Evolutionary conservation across 2,113 vertebrate species (phyloP).

Genomic region (Xiphophorus hellerii): DNA sequence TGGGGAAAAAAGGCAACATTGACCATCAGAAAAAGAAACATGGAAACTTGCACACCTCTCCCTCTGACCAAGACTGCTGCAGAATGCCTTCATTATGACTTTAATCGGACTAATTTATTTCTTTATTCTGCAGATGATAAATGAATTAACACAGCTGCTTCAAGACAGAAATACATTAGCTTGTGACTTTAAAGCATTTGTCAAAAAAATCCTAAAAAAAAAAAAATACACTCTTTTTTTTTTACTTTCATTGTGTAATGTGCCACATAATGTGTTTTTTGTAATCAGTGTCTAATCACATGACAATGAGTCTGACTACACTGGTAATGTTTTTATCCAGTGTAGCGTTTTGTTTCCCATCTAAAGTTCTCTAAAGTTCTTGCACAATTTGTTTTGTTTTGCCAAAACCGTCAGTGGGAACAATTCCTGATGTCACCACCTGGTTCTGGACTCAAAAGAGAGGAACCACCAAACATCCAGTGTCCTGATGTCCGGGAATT

Average conservation of each 20-base stretch:
- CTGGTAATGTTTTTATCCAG: not conserved
- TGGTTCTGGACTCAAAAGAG: not conserved
- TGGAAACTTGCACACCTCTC: not conserved
- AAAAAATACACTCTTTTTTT: too few relatives aligned
- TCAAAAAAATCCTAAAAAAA: too few relatives aligned
- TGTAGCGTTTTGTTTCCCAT: too few relatives aligned
- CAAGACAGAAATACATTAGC: too few relatives aligned
- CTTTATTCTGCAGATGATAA: not conserved
- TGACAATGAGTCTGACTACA: too few relatives aligned
- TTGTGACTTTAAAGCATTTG: too few relatives aligned
- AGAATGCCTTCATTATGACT: not conserved
- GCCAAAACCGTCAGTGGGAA: too few relatives aligned
- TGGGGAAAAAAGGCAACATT: not conserved
- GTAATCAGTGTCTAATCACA: too few relatives aligned
- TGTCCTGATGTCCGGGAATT: too few relatives aligned
- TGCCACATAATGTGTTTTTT: too few relatives aligned
- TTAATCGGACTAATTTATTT: not conserved
- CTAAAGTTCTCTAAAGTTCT: not conserved
- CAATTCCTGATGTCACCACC: not conserved
- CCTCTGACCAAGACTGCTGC: not conserved
- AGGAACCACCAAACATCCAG: too few relatives aligned
- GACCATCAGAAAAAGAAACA: not conserved
- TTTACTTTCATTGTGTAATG: too few relatives aligned
- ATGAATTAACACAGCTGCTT: not conserved
- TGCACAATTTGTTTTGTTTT: not conserved